A percentile compares a stretch with the other conserved stretches of the same genome.
Evolutionary conservation across 2,113 vertebrate genomes (phyloP).

Genomic region (Garra rufa): DNA sequence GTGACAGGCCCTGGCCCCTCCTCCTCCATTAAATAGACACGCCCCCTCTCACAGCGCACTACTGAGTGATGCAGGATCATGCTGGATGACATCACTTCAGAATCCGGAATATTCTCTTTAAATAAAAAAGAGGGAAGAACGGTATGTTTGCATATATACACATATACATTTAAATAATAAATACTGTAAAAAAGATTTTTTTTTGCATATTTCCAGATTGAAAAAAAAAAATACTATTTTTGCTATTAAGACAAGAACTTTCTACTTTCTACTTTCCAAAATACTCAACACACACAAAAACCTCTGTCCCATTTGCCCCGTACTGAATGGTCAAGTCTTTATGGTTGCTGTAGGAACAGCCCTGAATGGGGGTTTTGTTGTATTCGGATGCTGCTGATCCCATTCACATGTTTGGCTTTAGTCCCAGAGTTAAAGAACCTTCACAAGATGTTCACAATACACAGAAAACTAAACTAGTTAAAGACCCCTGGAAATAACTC

Average conservation of each 20-base stretch:
- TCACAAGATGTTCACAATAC: not conserved
- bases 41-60: constrained; percentile 68
- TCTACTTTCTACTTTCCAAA: not conserved
- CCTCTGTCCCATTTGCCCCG: not conserved
- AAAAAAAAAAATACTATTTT: not conserved
- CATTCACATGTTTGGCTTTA: constrained; percentile 12
- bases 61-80: constrained; percentile 81
- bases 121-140: not conserved
- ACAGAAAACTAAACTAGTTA: not conserved
- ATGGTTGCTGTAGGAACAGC: not conserved
- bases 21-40: constrained; percentile 75
- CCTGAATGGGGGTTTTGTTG: constrained; percentile 19
- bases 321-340: not conserved
- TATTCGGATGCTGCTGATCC: not conserved
- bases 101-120: constrained; percentile 78
- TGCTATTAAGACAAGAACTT: not conserved
- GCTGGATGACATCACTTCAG: constrained; percentile 79
- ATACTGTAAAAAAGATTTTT: too few species aligned
- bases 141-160: not conserved
- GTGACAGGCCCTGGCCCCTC: constrained; percentile 59
- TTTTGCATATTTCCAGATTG: not conserved
- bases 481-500: not conserved
- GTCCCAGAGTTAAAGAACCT: not conserved
- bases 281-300: not conserved
- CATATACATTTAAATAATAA: not conserved